Conservation (phyloP, 2,113 vertebrate genomes). For the Sula dactylatra region DNA sequence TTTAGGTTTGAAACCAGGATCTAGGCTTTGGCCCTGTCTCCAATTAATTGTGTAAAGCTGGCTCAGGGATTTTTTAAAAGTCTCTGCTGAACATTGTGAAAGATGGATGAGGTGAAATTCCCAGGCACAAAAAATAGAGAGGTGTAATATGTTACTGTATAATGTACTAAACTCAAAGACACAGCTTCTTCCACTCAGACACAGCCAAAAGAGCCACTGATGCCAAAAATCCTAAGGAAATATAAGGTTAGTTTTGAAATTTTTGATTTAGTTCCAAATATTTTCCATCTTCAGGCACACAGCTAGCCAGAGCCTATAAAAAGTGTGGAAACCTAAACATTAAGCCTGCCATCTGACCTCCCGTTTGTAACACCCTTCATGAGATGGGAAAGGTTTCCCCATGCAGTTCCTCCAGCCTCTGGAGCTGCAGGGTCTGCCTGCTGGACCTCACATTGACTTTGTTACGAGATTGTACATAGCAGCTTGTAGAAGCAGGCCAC, state of each 20-base stretch:
- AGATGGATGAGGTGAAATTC: conserved; percentile 66
- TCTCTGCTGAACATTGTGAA: conserved; percentile 38
- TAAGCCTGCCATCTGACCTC: conserved; percentile 19
- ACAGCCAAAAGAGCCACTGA: conserved; percentile 24
- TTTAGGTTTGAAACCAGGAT: conserved; percentile 31
- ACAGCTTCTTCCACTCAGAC: conserved; percentile 57
- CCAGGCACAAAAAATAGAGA: conserved; percentile 33
- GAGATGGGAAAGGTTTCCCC: background rate
- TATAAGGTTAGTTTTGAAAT: conserved; percentile 48
- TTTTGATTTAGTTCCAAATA: conserved; percentile 53
- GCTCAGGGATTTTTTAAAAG: conserved; percentile 52
- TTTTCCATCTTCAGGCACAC: conserved; percentile 55
- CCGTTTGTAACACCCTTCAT: conserved; percentile 5
- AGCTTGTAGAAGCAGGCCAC: background rate
- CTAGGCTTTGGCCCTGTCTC: conserved; percentile 2
- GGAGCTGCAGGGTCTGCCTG: background rate
- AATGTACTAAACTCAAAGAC: conserved; percentile 53
- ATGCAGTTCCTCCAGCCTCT: background rate
- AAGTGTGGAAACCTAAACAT: conserved; percentile 51
- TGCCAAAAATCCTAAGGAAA: conserved; percentile 55
- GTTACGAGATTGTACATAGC: background rate
- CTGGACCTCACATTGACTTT: background rate
- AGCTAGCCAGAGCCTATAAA: conserved; percentile 34
- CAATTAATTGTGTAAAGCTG: conserved; percentile 37
- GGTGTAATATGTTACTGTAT: conserved; percentile 54